Evolutionary conservation across 2,797 vertebrate species (phyloP).

Genomic region (Parauchenoglanis ngamensis): DNA sequence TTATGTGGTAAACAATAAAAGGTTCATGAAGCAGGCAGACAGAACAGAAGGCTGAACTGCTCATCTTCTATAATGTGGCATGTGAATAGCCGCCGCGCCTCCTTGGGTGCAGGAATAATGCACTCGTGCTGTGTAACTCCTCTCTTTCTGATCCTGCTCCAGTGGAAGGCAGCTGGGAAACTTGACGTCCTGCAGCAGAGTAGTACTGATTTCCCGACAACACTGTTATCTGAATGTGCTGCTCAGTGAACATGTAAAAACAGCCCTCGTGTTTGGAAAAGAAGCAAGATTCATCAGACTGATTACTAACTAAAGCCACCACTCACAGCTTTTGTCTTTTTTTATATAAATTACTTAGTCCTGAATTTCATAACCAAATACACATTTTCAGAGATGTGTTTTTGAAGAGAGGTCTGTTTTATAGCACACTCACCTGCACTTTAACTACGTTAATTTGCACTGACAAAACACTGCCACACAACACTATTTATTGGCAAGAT

Average conservation of each 20-base stretch:
- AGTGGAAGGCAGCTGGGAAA: background rate
- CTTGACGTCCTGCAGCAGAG: background rate
- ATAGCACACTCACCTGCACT: background rate
- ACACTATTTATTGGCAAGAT: slow-evolving; percentile 41
- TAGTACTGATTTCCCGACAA: background rate
- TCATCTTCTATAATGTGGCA: background rate
- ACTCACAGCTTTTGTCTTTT: too few species aligned
- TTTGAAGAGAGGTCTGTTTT: background rate
- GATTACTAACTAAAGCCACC: background rate
- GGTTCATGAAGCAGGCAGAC: background rate
- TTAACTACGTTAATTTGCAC: background rate
- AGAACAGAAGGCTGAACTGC: background rate
- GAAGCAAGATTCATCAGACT: background rate
- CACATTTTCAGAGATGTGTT: background rate
- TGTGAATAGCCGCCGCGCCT: background rate
- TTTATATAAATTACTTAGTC: background rate
- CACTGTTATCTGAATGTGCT: background rate
- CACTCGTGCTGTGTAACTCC: slow-evolving; percentile 2
- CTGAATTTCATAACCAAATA: background rate
- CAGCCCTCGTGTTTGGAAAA: background rate
- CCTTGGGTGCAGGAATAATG: slow-evolving; percentile 20
- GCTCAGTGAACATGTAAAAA: background rate
- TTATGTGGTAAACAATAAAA: background rate
- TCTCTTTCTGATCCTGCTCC: background rate
- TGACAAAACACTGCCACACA: background rate